Percentiles rank a stretch among this genome's conserved stretches.
phyloP scores from a whole-genome alignment of 1,140 invertebrate species.

The Oreohelix idahoensis region DNA sequence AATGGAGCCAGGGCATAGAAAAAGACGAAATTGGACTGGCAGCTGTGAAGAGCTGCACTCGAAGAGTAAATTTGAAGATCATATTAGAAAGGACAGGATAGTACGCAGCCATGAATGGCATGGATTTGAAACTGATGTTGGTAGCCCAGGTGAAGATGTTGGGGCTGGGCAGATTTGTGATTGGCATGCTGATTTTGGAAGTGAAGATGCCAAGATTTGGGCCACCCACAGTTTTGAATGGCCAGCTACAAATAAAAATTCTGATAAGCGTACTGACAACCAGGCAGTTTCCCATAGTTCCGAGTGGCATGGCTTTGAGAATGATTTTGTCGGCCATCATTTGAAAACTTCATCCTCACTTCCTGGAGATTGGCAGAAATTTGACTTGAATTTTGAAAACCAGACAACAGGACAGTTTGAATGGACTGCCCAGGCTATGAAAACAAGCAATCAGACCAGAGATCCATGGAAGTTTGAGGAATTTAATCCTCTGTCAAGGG shows the following conservation, averaged over 20 bases:
- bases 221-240: background rate
- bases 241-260: background rate
- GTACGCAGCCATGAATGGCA: background rate
- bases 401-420: background rate
- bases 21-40: background rate
- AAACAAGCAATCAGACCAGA: background rate
- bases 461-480: background rate
- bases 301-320: background rate
- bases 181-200: background rate
- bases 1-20: background rate
- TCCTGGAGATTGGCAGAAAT: background rate
- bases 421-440: background rate
- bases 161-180: background rate
- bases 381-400: background rate
- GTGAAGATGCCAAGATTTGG: background rate
- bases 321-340: background rate
- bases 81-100: background rate
- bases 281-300: background rate
- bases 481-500: background rate
- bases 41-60: background rate
- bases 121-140: slow-evolving; percentile 1
- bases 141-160: background rate
- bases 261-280: background rate
- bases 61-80: background rate
- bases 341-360: background rate